phyloP scores from a whole-genome alignment of 2,888 invertebrate species.

The Coleophora deauratella region DNA sequence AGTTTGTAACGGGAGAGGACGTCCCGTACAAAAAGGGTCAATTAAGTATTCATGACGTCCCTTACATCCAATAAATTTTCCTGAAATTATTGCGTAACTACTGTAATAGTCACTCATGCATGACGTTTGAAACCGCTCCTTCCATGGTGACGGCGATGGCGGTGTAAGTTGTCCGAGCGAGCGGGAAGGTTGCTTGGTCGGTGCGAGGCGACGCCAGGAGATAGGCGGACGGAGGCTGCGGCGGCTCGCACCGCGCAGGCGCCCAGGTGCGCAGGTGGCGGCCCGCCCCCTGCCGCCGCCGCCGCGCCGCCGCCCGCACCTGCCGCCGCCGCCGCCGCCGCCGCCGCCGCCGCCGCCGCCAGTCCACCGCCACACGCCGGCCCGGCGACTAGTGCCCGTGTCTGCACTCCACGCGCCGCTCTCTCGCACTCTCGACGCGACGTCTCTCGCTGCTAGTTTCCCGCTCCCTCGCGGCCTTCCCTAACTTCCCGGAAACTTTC shows the following conservation, averaged over 20 bases:
- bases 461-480: constrained; percentile 53
- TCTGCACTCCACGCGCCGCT: constrained; percentile 43
- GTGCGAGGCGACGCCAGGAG: constrained; percentile 19
- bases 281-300: constrained; percentile 65
- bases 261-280: constrained; percentile 72
- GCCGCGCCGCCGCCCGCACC: constrained; percentile 60
- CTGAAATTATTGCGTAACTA: too few species aligned
- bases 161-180: too few species aligned
- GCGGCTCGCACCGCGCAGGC: constrained; percentile 68
- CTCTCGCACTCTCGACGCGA: constrained; percentile 64
- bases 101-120: too few species aligned
- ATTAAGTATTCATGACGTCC: too few species aligned
- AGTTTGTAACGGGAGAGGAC: too few species aligned
- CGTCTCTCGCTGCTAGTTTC: constrained; percentile 67
- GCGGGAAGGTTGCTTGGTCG: constrained; percentile 2
- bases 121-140: too few species aligned
- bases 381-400: too few species aligned
- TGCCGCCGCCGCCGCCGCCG: too few species aligned
- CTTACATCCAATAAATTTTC: too few species aligned
- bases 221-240: constrained; percentile 43
- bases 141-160: too few species aligned
- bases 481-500: constrained; percentile 37
- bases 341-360: too few species aligned
- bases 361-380: constrained; percentile 45
- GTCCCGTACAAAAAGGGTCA: too few species aligned